Percentiles rank a stretch among this genome's conserved stretches.
These are phyloP conservation scores for Porites lutea DNA, from an alignment of 64 coral and sea anemone species.

Conservation along the genomic window DNA sequence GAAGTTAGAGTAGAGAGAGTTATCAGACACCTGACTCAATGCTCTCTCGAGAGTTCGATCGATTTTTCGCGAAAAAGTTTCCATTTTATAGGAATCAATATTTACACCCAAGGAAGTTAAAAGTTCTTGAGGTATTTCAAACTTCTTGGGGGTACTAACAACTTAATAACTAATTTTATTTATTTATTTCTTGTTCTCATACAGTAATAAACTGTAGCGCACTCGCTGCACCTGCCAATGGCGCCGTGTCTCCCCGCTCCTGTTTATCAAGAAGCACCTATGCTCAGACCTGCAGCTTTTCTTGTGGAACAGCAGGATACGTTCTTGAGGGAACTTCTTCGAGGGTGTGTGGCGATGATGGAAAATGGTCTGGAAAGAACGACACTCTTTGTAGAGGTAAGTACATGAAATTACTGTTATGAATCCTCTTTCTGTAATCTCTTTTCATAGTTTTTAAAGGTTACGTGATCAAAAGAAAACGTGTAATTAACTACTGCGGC, in stretches of 20 bases:
- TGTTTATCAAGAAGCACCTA: constrained; percentile 1
- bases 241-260: not conserved
- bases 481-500: too few relatives aligned
- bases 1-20: too few relatives aligned
- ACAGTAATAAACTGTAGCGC: constrained; percentile 39
- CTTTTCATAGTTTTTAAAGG: too few relatives aligned
- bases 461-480: too few relatives aligned
- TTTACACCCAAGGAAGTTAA: too few relatives aligned
- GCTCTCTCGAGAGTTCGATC: too few relatives aligned
- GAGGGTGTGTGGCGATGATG: constrained; percentile 30
- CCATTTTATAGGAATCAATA: too few relatives aligned
- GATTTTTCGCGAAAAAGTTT: too few relatives aligned
- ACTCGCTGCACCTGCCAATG: not conserved
- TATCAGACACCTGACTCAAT: too few relatives aligned
- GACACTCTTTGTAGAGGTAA: constrained; percentile 48
- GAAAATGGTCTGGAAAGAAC: constrained; percentile 47
- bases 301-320: constrained; percentile 46
- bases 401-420: not conserved
- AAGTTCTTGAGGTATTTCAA: too few relatives aligned
- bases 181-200: too few relatives aligned
- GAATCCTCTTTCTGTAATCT: not conserved
- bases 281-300: constrained; percentile 27
- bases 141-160: not conserved
- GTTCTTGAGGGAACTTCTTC: constrained; percentile 18
- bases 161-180: not conserved